Evolutionary conservation across 1,140 invertebrate species (phyloP).

Genomic region (Meloidogyne exigua): DNA sequence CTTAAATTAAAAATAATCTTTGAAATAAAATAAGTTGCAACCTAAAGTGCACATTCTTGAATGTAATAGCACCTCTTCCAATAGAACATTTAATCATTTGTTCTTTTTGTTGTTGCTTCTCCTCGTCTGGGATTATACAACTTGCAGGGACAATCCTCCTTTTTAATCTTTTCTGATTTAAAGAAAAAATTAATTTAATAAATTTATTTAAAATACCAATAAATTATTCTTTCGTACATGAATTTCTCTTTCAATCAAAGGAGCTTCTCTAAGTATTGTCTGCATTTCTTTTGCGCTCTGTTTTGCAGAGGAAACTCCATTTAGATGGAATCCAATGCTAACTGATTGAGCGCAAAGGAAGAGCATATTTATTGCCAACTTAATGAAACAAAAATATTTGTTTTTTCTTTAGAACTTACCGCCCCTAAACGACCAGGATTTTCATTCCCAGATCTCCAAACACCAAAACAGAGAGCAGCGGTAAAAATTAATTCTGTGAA

Average conservation of each 20-base stretch:
- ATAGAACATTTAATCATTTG: not conserved
- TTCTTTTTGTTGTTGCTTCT: constrained; percentile 6
- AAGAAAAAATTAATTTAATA: not conserved
- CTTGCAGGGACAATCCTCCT: not conserved
- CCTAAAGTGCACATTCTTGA: constrained; percentile 63
- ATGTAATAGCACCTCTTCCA: constrained; percentile 59
- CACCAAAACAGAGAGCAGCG: constrained; percentile 56
- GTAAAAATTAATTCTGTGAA: constrained; percentile 61
- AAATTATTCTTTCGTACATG: not conserved
- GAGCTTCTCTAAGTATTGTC: constrained; percentile 46
- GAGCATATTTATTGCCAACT: constrained; percentile 59
- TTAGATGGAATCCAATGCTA: constrained; percentile 61
- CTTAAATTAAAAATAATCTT: not conserved
- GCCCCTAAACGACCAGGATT: constrained; percentile 56
- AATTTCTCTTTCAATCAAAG: constrained; percentile 46
- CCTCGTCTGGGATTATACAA: not conserved
- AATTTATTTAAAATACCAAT: not conserved
- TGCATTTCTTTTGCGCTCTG: constrained; percentile 53
- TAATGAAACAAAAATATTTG: not conserved
- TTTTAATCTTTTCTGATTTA: not conserved
- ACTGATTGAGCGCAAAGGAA: constrained; percentile 62
- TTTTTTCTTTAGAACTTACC: constrained; percentile 28
- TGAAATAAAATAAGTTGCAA: not conserved
- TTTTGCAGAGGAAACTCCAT: constrained; percentile 50
- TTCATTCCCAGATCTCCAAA: constrained; percentile 50